Base-by-base conservation (phyloP, 2,113 vertebrate species). In the Charadrius vociferus region DNA sequence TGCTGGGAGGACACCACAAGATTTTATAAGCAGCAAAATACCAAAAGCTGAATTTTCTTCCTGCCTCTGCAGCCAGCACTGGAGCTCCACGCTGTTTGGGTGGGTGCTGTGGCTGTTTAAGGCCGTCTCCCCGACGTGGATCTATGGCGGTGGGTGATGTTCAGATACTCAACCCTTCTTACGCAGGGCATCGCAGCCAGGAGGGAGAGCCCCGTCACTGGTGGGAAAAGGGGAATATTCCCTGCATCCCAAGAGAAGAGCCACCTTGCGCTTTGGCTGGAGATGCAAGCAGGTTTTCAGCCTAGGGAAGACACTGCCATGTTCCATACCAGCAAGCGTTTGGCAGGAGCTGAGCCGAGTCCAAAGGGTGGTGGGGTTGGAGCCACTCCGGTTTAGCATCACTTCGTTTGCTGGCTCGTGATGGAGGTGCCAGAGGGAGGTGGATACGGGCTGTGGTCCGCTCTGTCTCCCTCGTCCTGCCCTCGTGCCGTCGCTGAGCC, bases 391-490 rank as follows among this genome's bases (percentile, higher is more conserved):
- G 14, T 49, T 55, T 18, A 59, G 39, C 59, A 14, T 17, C 9
- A 0, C 24, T 30, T 24, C 6, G 30, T 58, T 39, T 45, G 49
- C 63, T 41, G 63, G n/a, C 85, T 37, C 0, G 0, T 21, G n/a
- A 52, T 10, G 17, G 68, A 47, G 43, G 34, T 83, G 29, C 12
- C 67, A 34, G 61, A 21, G 45, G 53, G 36, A 37, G 71, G n/a
- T 37, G 68, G 65, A 3, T 20, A 4, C 1, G 15, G 58, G 30
- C 49, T 37, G 23, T 11, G 36, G 39, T 50, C 73, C 1, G 9
- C 66, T 79, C 39, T 12, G 15, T 30, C 15, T 61, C 39, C 73
- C 52, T 23, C 19, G 15, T 74, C 61, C 72, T 90, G 81, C 58
- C 36, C 77, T 49, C 4, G 2, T 29, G 65, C 85, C 7, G 30